Evolutionary conservation across 2,888 invertebrate genomes (phyloP), one percentile per base, ranked within the genome.

Genomic region (Dasypogon diadema): DNA sequence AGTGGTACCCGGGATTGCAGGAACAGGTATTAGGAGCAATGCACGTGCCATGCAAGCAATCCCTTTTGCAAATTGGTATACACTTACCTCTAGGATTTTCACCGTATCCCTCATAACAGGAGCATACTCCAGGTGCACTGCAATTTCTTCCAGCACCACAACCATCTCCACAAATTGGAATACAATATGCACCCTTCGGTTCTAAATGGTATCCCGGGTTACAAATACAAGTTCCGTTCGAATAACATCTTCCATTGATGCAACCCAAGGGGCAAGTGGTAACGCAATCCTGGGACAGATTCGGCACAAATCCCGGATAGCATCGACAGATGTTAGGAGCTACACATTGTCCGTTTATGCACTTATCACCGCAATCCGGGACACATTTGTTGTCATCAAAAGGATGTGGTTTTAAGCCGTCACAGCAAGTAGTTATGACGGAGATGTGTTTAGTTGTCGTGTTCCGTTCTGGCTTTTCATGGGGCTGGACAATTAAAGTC

Each of bases 321-420:
- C 90, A 90, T 8, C 85, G 83, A 79, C 90, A 90, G 37, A 83
- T 81, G 76, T 87, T 85, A 2, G 88, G 88, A 0, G 82, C 86
- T n/a, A 86, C 81, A 79, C 89, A 89, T 48, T 83, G 82, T 2
- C 88, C 88, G 79, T 85, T 83, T n/a, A 82, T 83, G 60, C 85
- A 85, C 21, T 73, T 74, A 51, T 21, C 18, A 10, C 8, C 58
- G 76, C 87, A 87, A 3, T 80, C 65, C 0, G 85, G 84, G 22
- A 74, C 58, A 76, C 84, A 85, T 63, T 73, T 85, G 12, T 84
- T 87, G 79, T 79, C 84, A 83, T 87, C 87, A 83, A 90, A 88
- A 2, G 87, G 84, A 81, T 90, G 89, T 5, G 88, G 87, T 75
- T 86, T 84, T 84, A 90, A 92, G 16, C 92, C 92, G 0, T 88